These are phyloP conservation scores for Notolepis coatsorum DNA, from an alignment of 2,797 vertebrate genomes.

Conservation along the genomic window DNA sequence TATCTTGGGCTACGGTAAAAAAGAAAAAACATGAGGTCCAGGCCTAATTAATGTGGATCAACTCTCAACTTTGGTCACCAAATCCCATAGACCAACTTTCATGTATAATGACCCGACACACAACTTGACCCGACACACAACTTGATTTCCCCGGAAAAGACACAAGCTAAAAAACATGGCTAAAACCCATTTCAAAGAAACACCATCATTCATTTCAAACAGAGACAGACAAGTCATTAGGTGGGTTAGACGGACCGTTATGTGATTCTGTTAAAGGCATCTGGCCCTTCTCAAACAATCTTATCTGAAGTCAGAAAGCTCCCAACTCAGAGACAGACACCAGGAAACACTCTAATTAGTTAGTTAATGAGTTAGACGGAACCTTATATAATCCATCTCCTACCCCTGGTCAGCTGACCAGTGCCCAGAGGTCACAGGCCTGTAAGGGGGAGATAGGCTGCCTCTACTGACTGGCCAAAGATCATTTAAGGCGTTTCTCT, in stretches of 20 bases:
- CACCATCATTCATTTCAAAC: not conserved
- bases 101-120: not conserved
- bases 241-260: not conserved
- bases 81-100: not conserved
- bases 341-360: not conserved
- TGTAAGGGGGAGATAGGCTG: not conserved
- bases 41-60: not conserved
- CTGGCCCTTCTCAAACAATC: not conserved
- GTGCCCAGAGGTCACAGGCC: not conserved
- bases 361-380: not conserved
- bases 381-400: constrained; percentile 1
- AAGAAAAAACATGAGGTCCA: not conserved
- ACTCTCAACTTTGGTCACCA: not conserved
- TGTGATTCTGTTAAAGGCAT: not conserved
- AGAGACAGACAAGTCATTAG: not conserved
- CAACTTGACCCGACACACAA: not conserved
- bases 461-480: too few relatives aligned
- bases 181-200: not conserved
- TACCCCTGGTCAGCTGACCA: constrained; percentile 8
- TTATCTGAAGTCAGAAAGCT: not conserved
- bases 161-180: too few relatives aligned
- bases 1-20: not conserved
- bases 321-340: not conserved
- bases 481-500: too few relatives aligned
- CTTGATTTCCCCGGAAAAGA: not conserved